Base-by-base conservation (phyloP, 2,113 vertebrate genomes). In the Actenoides lindsayi region DNA sequence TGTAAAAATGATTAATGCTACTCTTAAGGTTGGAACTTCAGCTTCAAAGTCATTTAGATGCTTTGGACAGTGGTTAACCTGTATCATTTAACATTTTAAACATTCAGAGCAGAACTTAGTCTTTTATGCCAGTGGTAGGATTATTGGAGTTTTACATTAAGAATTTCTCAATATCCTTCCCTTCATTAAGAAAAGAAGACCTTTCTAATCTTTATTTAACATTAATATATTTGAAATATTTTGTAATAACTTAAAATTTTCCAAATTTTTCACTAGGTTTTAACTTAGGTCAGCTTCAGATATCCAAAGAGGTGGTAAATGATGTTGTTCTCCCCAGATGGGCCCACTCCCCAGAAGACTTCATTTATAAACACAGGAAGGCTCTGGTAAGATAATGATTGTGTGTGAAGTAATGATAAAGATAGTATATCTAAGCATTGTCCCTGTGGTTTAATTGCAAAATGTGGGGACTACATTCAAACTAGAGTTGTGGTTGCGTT, bases 331-430 rank as follows among this genome's bases (percentile, higher is more conserved):
- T 99, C 35, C 99, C 99, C 5, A 99, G 97, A 96, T 99, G 99
- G 99, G 99, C 99, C 79, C 99, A 98, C 74, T 99, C 99, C 48
- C 98, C 99, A 3, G 99, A 99, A 97, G 99, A 99, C 96, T 99
- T 99, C 93, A 99, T 99, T 96, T 98, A 98, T 97, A 99, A 99
- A 96, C 99, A 99, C 97, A 98, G 99, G 87, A 99, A 99, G 97
- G 99, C 99, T 80, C 97, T 99, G 98, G 99, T 99, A 98, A 99
- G 98, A 50, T 78, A 15, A 16, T 67, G 44, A 65, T 91, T 88
- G 1, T 68, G 16, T 37, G n/a, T 70, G 60, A 65, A 68, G 39
- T 84, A 83, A 67, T 63, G 15, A 57, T 46, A 68, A 88, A 89
- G 44, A 51, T 83, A 57, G 20, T 89, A 33, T 11, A 67, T 11